Evolutionary conservation across 2,888 invertebrate species (phyloP).

Genomic region (Trichogramma dendrolimi): DNA sequence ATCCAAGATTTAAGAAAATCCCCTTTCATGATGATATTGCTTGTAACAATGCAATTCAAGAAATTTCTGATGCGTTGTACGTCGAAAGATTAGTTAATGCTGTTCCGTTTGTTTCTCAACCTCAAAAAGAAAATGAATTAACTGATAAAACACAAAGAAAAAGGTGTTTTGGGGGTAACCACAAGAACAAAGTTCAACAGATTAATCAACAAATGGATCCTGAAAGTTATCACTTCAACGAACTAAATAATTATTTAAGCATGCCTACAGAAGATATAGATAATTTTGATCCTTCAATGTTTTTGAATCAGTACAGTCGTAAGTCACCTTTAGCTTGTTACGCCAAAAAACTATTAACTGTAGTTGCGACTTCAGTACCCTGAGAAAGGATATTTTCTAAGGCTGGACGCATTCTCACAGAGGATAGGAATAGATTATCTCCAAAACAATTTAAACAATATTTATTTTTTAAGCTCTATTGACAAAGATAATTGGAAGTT

Average conservation of each 20-base stretch:
- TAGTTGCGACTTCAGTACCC: slow-evolving; percentile 20
- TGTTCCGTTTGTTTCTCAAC: not conserved
- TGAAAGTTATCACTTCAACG: slow-evolving; percentile 25
- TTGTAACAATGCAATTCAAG: slow-evolving; percentile 24
- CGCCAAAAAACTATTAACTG: slow-evolving; percentile 18
- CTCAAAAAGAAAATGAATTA: not conserved
- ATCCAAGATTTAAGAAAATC: slow-evolving; percentile 28
- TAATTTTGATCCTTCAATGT: slow-evolving; percentile 16
- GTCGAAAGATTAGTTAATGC: slow-evolving; percentile 10
- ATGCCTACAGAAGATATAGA: slow-evolving; percentile 20
- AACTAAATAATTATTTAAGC: slow-evolving; percentile 26
- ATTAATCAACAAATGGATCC: slow-evolving; percentile 17
- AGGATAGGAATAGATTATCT: slow-evolving; percentile 14
- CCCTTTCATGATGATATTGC: slow-evolving; percentile 25
- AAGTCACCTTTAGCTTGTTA: slow-evolving; percentile 13
- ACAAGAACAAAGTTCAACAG: slow-evolving; percentile 21
- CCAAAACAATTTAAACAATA: slow-evolving; percentile 21
- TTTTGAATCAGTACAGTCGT: slow-evolving; percentile 13
- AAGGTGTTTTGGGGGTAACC: slow-evolving; percentile 30
- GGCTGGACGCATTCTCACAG: slow-evolving; percentile 13
- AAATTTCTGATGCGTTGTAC: slow-evolving; percentile 17
- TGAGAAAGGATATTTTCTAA: slow-evolving; percentile 22
- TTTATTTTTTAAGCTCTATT: slow-evolving; percentile 21
- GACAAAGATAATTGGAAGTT: slow-evolving; percentile 8
- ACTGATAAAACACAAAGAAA: not conserved